Conservation (phyloP, 1,140 invertebrate genomes). For the Oncopeltus fasciatus region DNA sequence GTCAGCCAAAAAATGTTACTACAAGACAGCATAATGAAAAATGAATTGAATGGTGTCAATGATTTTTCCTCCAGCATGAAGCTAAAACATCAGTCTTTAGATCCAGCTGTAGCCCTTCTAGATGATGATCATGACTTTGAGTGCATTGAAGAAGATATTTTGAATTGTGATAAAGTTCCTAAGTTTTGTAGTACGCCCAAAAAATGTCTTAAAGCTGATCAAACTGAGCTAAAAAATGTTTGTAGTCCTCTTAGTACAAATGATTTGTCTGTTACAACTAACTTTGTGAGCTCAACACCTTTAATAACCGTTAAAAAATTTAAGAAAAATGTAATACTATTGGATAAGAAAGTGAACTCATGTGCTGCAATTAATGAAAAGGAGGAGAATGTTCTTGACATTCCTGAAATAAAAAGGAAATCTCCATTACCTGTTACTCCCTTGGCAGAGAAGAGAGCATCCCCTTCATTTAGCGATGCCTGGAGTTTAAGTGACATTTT, state of each 20-base stretch:
- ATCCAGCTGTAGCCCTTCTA: too few relatives aligned
- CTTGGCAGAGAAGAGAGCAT: not conserved
- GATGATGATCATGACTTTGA: not conserved
- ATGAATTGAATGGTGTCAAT: too few relatives aligned
- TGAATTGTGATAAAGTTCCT: not conserved
- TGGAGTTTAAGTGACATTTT: conserved; percentile 19
- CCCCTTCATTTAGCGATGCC: conserved; percentile 1
- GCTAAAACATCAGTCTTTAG: too few relatives aligned
- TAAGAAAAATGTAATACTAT: not conserved
- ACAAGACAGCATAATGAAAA: too few relatives aligned
- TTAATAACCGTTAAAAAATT: not conserved
- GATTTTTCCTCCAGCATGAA: too few relatives aligned
- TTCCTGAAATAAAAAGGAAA: not conserved
- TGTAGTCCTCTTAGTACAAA: too few relatives aligned
- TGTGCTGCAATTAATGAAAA: not conserved
- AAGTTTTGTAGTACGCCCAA: too few relatives aligned
- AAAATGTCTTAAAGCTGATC: too few relatives aligned
- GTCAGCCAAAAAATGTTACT: too few relatives aligned
- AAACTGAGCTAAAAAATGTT: too few relatives aligned
- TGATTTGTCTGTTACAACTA: not conserved
- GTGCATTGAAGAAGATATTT: not conserved
- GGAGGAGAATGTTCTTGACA: not conserved
- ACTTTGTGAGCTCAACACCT: not conserved
- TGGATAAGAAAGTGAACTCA: too few relatives aligned
- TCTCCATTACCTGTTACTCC: too few relatives aligned